A percentile compares a stretch with the other conserved stretches of the same genome.
Conservation (phyloP, 2,888 invertebrate species). For the Noctua pronuba region DNA sequence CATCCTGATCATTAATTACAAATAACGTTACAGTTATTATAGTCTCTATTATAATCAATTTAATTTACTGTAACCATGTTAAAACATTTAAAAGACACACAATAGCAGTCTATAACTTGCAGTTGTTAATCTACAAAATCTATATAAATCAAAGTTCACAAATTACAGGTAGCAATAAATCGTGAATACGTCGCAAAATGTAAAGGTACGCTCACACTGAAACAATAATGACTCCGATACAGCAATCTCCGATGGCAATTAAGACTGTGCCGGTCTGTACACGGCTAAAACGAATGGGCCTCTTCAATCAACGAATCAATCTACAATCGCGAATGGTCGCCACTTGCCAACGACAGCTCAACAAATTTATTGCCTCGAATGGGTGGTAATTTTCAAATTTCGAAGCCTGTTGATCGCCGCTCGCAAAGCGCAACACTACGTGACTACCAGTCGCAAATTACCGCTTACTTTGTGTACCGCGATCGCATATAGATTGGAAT, state of each 20-base stretch:
- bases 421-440: constrained; percentile 71
- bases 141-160: constrained; percentile 38
- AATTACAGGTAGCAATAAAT: constrained; percentile 38
- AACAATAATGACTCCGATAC: constrained; percentile 80
- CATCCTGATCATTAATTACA: not conserved
- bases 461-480: constrained; percentile 71
- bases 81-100: not conserved
- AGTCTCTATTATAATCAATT: not conserved
- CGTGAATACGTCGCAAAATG: constrained; percentile 48
- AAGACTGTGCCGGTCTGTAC: constrained; percentile 84
- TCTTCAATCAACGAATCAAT: constrained; percentile 91
- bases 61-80: not conserved
- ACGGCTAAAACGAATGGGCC: constrained; percentile 88
- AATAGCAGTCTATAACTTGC: not conserved
- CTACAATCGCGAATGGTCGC: constrained; percentile 88
- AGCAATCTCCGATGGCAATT: constrained; percentile 88
- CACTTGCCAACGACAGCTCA: constrained; percentile 89
- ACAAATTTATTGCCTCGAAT: constrained; percentile 88
- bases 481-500: constrained; percentile 68
- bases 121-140: constrained; percentile 7
- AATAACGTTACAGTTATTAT: not conserved
- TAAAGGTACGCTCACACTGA: constrained; percentile 68
- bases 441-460: constrained; percentile 70
- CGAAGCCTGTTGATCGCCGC: constrained; percentile 85
- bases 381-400: constrained; percentile 88